These are phyloP conservation scores for Drosophila parabipectinata DNA, from an alignment of 1,140 invertebrate species.

Conservation along the genomic window DNA sequence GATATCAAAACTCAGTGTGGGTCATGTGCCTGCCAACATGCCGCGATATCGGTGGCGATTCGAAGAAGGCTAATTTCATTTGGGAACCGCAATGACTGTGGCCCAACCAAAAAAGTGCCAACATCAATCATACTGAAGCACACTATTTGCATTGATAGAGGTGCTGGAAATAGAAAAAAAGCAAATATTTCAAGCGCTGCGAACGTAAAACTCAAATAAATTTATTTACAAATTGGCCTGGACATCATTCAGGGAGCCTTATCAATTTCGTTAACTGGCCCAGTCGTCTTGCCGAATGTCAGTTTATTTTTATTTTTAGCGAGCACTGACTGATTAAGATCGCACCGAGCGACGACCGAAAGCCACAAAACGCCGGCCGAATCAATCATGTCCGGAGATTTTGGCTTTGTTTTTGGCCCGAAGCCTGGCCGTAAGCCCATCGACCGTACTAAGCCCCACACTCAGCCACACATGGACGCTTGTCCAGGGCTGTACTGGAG, in stretches of 20 bases:
- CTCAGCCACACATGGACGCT: slow-evolving; percentile 37
- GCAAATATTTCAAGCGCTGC: slow-evolving; percentile 17
- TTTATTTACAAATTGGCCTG: slow-evolving; percentile 66
- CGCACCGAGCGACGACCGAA: slow-evolving; percentile 14
- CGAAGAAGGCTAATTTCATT: slow-evolving; percentile 36
- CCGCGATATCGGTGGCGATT: slow-evolving; percentile 41
- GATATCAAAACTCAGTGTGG: slow-evolving; percentile 45
- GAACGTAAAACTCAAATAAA: slow-evolving; percentile 49
- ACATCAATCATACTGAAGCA: slow-evolving; percentile 61
- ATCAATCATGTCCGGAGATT: slow-evolving; percentile 62
- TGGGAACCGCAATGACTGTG: slow-evolving; percentile 18
- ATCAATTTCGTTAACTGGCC: slow-evolving; percentile 30
- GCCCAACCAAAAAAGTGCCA: slow-evolving; percentile 8
- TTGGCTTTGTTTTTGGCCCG: slow-evolving; percentile 4
- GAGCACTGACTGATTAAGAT: slow-evolving; percentile 63
- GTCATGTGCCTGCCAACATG: slow-evolving; percentile 59
- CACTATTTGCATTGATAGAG: slow-evolving; percentile 57
- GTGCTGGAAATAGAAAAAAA: slow-evolving; percentile 13
- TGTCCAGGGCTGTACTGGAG: slow-evolving; percentile 20
- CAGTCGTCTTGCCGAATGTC: slow-evolving; percentile 36
- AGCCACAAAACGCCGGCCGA: slow-evolving; percentile 24
- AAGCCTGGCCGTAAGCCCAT: slow-evolving; percentile 29
- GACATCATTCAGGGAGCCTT: slow-evolving; percentile 47
- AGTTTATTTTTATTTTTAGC: slow-evolving; percentile 64
- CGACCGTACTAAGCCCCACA: slow-evolving; percentile 40